Percentiles rank a stretch among this genome's conserved stretches.
phyloP scores from a whole-genome alignment of 2,888 invertebrate genomes.

The Aspidiotus destructor region DNA sequence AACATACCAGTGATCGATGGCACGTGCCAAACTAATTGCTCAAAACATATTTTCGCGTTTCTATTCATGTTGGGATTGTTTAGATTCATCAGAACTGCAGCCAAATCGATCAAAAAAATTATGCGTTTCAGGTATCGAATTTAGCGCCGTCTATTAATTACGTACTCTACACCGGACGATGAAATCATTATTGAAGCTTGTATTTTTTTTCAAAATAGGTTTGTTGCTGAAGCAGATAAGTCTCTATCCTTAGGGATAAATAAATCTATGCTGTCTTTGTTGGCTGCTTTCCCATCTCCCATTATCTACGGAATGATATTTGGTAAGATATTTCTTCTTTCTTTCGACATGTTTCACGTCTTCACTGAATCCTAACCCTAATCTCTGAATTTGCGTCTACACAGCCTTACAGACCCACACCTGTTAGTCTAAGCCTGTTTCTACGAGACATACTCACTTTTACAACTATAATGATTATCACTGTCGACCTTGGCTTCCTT shows the following conservation, averaged over 20 bases:
- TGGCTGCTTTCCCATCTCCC: conserved; percentile 44
- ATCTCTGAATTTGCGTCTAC: no score
- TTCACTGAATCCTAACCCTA: no score
- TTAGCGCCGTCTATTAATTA: background rate
- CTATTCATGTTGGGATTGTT: conserved; percentile 37
- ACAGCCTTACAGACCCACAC: no score
- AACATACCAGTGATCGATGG: conserved; percentile 26
- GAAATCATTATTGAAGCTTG: no score
- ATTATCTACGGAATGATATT: conserved; percentile 44
- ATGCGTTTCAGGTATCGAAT: conserved; percentile 37
- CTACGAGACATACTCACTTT: no score
- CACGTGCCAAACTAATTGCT: conserved; percentile 37
- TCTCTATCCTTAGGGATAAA: conserved; percentile 40
- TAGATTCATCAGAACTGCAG: conserved; percentile 38
- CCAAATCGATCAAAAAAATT: conserved; percentile 38
- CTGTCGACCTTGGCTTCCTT: no score
- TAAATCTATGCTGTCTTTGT: conserved; percentile 39
- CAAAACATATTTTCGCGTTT: conserved; percentile 37
- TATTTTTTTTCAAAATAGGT: conserved; percentile 36
- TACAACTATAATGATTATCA: no score
- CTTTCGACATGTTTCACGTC: background rate
- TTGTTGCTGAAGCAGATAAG: conserved; percentile 41
- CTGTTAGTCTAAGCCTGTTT: no score
- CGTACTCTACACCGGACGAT: background rate
- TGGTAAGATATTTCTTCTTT: conserved; percentile 37